phyloP scores from a whole-genome alignment of 2,113 vertebrate species.

The Phocoena phocoena region DNA sequence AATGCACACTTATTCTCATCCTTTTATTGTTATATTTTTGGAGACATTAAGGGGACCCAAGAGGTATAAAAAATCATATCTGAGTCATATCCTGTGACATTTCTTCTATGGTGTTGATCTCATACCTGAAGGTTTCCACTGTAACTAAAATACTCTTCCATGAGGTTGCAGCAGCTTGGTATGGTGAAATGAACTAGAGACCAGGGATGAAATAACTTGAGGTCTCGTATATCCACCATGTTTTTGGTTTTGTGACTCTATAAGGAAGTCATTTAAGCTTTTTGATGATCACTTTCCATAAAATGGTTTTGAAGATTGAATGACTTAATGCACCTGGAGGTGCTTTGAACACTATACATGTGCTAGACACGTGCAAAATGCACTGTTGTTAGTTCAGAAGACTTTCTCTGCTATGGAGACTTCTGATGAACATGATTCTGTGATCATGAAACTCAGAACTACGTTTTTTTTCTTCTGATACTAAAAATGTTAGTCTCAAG shows the following conservation, averaged over 20 bases:
- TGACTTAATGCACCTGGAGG: neutral
- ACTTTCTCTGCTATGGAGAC: neutral
- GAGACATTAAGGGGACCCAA: neutral
- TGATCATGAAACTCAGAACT: neutral
- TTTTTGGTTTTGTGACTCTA: neutral
- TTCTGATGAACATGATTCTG: neutral
- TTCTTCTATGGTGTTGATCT: neutral
- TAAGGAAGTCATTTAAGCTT: neutral
- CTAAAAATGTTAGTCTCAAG: neutral
- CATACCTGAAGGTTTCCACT: neutral
- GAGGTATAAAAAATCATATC: neutral
- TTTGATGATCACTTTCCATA: neutral
- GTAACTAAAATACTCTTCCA: neutral
- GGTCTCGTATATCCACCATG: neutral
- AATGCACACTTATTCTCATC: neutral
- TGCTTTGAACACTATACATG: neutral
- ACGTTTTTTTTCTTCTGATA: neutral
- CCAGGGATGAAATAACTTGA: neutral
- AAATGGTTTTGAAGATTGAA: neutral
- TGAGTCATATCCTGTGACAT: neutral
- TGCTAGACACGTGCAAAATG: neutral
- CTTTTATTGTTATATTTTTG: neutral
- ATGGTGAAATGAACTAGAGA: neutral
- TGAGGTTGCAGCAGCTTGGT: neutral
- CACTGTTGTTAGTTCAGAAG: neutral